Conservation (phyloP, 1,140 invertebrate species). For the Trialeurodes vaporariorum region DNA sequence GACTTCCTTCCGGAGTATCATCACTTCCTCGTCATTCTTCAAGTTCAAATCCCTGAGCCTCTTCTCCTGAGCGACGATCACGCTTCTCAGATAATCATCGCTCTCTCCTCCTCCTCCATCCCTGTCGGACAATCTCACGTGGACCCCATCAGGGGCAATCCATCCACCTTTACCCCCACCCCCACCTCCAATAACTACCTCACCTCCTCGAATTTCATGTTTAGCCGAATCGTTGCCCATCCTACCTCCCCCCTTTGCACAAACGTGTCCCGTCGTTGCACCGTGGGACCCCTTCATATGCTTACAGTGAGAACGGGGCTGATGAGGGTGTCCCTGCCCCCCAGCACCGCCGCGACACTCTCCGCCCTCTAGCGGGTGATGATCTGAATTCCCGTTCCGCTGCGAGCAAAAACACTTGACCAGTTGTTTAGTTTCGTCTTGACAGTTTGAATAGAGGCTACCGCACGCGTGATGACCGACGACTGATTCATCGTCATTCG, state of each 20-base stretch:
- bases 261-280: not conserved
- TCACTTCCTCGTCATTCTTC: constrained; percentile 5
- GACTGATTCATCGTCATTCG: not conserved
- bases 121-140: no score
- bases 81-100: constrained; percentile 2
- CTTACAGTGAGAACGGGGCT: not conserved
- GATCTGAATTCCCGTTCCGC: not conserved
- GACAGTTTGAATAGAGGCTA: not conserved
- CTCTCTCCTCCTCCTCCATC: not conserved
- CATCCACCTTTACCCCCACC: no score
- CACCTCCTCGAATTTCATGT: not conserved
- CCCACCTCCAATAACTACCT: no score
- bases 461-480: not conserved
- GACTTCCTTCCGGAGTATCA: constrained; percentile 5
- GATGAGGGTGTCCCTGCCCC: no score
- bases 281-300: not conserved
- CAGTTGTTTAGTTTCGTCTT: not conserved
- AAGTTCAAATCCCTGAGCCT: constrained; percentile 2
- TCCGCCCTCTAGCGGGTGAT: not conserved
- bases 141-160: no score
- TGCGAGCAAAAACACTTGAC: not conserved
- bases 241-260: not conserved
- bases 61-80: constrained; percentile 4
- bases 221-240: not conserved
- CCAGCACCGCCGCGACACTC: no score